A percentile compares a stretch with the other conserved stretches of the same genome.
Conservation (phyloP, 2,888 invertebrate species). For the Pasiphila rectangulata region DNA sequence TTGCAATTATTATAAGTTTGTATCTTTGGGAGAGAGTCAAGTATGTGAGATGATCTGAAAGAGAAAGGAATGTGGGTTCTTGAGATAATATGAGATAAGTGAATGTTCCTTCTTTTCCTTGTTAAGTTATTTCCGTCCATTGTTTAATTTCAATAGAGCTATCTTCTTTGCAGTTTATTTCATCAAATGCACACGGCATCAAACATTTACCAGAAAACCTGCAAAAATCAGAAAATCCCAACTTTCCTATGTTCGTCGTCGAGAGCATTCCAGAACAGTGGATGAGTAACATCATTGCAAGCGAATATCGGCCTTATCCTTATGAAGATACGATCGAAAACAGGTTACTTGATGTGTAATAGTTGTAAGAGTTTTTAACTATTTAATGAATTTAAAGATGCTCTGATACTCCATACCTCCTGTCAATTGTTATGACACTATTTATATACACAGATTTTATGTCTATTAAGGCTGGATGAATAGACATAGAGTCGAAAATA, state of each 20-base stretch:
- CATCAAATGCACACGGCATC: constrained; percentile 32
- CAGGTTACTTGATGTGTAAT: constrained; percentile 31
- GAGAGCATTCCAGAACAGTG: constrained; percentile 51
- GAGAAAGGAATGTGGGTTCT: too few species aligned
- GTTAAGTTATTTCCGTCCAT: too few species aligned
- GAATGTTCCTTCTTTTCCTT: too few species aligned
- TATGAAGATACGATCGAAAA: constrained; percentile 50
- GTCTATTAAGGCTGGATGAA: constrained; percentile 52
- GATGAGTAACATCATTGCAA: constrained; percentile 38
- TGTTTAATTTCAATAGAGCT: not conserved
- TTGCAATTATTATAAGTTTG: too few species aligned
- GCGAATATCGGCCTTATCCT: constrained; percentile 48
- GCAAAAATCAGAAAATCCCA: constrained; percentile 34
- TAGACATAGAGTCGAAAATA: constrained; percentile 49
- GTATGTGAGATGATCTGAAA: too few species aligned
- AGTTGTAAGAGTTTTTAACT: not conserved
- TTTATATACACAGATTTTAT: constrained; percentile 33
- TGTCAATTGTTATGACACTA: constrained; percentile 26
- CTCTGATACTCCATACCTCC: constrained; percentile 20
- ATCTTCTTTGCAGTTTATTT: constrained; percentile 11
- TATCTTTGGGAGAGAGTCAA: too few species aligned
- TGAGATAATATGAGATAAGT: too few species aligned
- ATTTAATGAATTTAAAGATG: not conserved
- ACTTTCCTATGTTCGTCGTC: constrained; percentile 40
- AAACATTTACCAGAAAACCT: constrained; percentile 26